Percentiles rank a stretch among this genome's conserved stretches.
These are phyloP conservation scores for Heliconius melpomene DNA, from an alignment of 1,140 invertebrate genomes.

Conservation along the genomic window DNA sequence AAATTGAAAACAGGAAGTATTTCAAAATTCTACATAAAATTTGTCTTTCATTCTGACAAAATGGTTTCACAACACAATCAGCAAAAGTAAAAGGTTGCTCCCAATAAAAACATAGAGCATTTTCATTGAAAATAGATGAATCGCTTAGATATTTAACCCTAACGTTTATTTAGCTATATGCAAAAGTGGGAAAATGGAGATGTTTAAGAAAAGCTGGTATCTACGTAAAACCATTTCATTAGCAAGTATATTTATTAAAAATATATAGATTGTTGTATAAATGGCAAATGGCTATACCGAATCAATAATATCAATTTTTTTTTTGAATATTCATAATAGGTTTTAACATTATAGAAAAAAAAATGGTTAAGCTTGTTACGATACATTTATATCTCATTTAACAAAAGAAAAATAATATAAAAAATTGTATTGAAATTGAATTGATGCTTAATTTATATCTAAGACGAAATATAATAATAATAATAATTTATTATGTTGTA, in stretches of 20 bases:
- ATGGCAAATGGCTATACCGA: too few relatives aligned
- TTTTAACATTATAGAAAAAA: too few relatives aligned
- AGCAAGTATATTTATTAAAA: neutral
- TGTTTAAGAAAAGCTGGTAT: slow-evolving; percentile 18
- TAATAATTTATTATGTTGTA: neutral
- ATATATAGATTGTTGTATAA: neutral
- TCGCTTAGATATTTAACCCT: slow-evolving; percentile 49
- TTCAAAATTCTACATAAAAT: slow-evolving; percentile 38
- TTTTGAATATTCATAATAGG: too few relatives aligned
- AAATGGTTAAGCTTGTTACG: too few relatives aligned
- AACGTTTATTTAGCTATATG: slow-evolving; percentile 58
- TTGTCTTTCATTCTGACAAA: slow-evolving; percentile 48
- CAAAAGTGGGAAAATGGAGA: slow-evolving; percentile 56
- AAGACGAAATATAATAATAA: neutral
- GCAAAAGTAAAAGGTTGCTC: slow-evolving; percentile 58
- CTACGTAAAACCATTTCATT: neutral
- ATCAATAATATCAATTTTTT: too few relatives aligned
- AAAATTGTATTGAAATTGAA: too few relatives aligned
- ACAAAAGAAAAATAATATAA: too few relatives aligned
- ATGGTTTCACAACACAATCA: slow-evolving; percentile 66
- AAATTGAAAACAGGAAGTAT: slow-evolving; percentile 19
- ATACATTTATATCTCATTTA: too few relatives aligned
- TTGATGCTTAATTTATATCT: too few relatives aligned
- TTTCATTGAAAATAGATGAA: slow-evolving; percentile 59
- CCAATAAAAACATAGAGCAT: slow-evolving; percentile 54